Percentiles rank a stretch among this genome's conserved stretches.
phyloP scores from a whole-genome alignment of 2,113 vertebrate species.

The Dryoscopus gambensis region DNA sequence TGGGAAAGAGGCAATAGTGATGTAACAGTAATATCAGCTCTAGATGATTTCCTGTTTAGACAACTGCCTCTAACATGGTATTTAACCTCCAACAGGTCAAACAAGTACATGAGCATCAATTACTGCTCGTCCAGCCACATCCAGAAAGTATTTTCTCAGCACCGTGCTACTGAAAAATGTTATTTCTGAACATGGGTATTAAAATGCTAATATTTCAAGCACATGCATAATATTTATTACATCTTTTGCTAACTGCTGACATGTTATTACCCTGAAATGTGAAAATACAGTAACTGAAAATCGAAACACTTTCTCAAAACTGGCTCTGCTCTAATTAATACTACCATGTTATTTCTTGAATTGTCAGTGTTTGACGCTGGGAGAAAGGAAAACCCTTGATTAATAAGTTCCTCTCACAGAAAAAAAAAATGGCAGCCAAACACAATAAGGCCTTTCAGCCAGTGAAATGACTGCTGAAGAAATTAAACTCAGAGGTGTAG shows the following conservation, averaged over 20 bases:
- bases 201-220: constrained; percentile 35
- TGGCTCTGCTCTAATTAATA: neutral
- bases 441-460: neutral
- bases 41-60: constrained; percentile 5
- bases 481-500: neutral
- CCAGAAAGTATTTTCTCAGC: neutral
- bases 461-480: neutral
- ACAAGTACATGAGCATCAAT: neutral
- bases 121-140: neutral
- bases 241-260: neutral
- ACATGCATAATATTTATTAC: neutral
- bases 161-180: neutral
- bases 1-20: constrained; percentile 1
- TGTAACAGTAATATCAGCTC: neutral
- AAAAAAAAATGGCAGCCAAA: neutral
- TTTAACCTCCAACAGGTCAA: constrained; percentile 35
- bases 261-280: neutral
- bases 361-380: neutral
- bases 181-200: neutral
- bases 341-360: neutral
- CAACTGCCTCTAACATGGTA: neutral
- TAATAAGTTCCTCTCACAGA: neutral
- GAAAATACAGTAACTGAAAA: neutral
- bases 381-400: neutral
- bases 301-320: neutral